Evolutionary conservation across 2,797 vertebrate genomes (phyloP).

Genomic region (Naso thynnoides): DNA sequence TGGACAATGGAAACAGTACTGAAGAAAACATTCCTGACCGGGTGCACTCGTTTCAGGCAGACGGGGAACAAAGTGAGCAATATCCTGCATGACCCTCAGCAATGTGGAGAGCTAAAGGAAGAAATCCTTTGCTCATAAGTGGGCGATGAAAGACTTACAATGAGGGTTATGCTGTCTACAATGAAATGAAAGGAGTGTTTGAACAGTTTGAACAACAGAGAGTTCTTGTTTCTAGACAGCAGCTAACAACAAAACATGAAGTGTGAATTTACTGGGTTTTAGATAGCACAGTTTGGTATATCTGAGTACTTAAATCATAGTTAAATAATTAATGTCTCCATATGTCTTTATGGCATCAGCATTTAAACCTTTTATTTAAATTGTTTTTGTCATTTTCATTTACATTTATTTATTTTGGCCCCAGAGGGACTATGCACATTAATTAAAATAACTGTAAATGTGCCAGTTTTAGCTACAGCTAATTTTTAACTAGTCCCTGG

Average conservation of each 20-base stretch:
- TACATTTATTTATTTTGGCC: no score
- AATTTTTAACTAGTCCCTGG: no score
- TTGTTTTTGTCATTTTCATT: background rate
- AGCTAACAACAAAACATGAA: background rate
- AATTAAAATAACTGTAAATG: no score
- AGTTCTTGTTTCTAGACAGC: background rate
- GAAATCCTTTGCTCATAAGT: background rate
- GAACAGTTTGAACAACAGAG: background rate
- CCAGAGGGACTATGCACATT: no score
- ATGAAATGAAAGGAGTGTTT: background rate
- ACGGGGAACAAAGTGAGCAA: slow-evolving; percentile 17
- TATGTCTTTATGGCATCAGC: background rate
- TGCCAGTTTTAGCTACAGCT: no score
- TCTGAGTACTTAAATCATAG: background rate
- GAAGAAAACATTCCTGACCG: slow-evolving; percentile 37
- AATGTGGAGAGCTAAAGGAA: background rate
- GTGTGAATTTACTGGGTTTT: background rate
- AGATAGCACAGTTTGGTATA: background rate
- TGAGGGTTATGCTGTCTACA: background rate
- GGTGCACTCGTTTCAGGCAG: background rate
- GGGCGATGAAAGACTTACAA: slow-evolving; percentile 14
- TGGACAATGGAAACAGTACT: slow-evolving; percentile 30
- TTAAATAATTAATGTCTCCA: background rate
- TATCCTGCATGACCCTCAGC: slow-evolving; percentile 33
- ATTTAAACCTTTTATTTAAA: background rate